Evolutionary conservation across 2,797 vertebrate genomes (phyloP).

Genomic region (Pseudochirops corinnae): DNA sequence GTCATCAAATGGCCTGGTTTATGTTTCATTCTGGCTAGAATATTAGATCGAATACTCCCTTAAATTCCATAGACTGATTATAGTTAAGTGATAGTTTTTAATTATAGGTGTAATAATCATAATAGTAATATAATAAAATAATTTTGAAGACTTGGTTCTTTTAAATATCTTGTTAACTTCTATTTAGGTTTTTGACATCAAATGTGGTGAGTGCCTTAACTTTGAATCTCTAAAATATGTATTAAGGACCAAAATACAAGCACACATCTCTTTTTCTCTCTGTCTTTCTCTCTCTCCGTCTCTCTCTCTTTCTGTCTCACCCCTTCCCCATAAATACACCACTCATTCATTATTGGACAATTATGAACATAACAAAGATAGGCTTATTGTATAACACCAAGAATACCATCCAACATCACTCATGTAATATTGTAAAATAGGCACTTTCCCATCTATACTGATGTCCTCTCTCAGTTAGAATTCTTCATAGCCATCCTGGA

Average conservation of each 20-base stretch:
- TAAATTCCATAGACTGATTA: not conserved
- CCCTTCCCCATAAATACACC: not conserved
- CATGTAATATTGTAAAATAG: not conserved
- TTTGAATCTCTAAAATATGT: not conserved
- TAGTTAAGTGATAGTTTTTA: not conserved
- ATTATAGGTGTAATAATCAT: not conserved
- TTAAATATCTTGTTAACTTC: not conserved
- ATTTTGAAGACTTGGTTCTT: not conserved
- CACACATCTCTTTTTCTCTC: not conserved
- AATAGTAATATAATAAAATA: not conserved
- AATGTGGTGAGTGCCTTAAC: not conserved
- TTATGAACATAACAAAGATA: not conserved
- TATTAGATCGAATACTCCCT: not conserved
- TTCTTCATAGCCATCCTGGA: not conserved
- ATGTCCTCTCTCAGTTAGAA: not conserved
- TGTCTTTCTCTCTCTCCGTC: not conserved
- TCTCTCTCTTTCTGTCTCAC: not conserved
- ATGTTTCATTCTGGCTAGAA: slow-evolving; percentile 38
- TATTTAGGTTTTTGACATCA: not conserved
- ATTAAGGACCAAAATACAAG: not conserved
- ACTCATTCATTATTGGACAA: not conserved
- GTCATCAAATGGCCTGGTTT: slow-evolving; percentile 35
- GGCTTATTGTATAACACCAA: not conserved
- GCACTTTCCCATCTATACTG: not conserved
- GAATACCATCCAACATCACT: not conserved